These are phyloP conservation scores for Sphaerophoria rueppellii DNA, from an alignment of 2,888 invertebrate genomes.

Conservation along the genomic window DNA sequence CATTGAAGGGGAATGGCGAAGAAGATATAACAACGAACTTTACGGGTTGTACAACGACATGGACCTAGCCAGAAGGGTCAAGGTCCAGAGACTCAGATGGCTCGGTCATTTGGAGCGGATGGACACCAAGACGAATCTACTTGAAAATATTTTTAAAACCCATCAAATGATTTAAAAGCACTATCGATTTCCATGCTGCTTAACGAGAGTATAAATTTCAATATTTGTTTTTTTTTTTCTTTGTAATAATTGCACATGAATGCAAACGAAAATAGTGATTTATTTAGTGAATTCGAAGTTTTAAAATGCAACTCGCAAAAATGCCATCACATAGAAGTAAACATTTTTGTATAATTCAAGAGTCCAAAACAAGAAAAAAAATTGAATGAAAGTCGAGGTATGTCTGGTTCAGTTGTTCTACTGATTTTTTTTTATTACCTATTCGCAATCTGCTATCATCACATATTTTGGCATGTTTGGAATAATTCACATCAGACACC, in stretches of 20 bases:
- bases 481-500: conserved; percentile 51
- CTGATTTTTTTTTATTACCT: background rate
- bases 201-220: conserved; percentile 37
- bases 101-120: too few relatives aligned
- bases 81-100: too few relatives aligned
- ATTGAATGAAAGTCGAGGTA: background rate
- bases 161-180: background rate
- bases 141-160: background rate
- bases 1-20: too few relatives aligned
- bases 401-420: background rate
- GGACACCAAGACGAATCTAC: background rate
- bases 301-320: conserved; percentile 2
- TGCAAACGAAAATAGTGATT: conserved; percentile 34
- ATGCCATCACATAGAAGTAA: background rate
- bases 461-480: conserved; percentile 41
- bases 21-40: too few relatives aligned
- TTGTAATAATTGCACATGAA: background rate
- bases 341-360: background rate
- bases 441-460: conserved; percentile 32
- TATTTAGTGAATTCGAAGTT: conserved; percentile 50
- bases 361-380: background rate
- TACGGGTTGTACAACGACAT: too few relatives aligned
- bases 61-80: too few relatives aligned
- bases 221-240: conserved; percentile 41
- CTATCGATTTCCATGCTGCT: conserved; percentile 17